A percentile compares a stretch with the other conserved stretches of the same genome.
Conservation (phyloP, 2,888 invertebrate species). For the Ceraclea dissimilis region DNA sequence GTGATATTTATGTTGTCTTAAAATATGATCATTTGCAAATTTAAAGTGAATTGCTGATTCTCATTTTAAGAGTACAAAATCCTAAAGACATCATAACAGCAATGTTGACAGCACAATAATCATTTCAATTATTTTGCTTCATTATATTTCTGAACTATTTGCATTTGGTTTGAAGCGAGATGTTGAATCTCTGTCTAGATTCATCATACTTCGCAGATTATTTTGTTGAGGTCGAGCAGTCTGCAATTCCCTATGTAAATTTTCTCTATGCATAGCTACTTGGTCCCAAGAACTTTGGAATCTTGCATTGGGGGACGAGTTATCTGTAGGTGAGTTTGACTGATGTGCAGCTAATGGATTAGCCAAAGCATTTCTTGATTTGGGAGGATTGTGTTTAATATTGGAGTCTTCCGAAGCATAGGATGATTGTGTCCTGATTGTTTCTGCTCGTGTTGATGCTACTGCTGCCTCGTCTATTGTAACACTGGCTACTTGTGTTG, state of each 20-base stretch:
- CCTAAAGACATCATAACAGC: no score
- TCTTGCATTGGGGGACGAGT: constrained; percentile 28
- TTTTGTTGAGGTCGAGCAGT: constrained; percentile 20
- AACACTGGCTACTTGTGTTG: constrained; percentile 24
- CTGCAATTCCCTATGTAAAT: constrained; percentile 31
- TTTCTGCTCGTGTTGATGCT: constrained; percentile 6
- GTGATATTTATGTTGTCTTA: no score
- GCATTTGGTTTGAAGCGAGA: constrained; percentile 1
- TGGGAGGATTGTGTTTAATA: neutral
- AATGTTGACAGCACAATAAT: no score
- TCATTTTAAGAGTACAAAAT: no score
- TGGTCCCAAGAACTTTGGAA: constrained; percentile 44
- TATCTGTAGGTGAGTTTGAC: constrained; percentile 26
- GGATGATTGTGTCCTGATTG: constrained; percentile 7
- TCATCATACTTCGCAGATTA: constrained; percentile 19
- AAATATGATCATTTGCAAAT: no score
- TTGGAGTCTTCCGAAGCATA: constrained; percentile 25
- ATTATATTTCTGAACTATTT: constrained; percentile 3
- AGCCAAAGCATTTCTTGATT: neutral
- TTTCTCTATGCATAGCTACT: constrained; percentile 45
- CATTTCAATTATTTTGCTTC: no score
- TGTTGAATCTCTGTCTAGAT: constrained; percentile 4
- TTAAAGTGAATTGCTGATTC: no score
- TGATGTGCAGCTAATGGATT: constrained; percentile 30
- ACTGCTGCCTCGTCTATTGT: constrained; percentile 17